phyloP scores from a whole-genome alignment of 2,797 vertebrate species.

The Hafferia zeledoni region DNA sequence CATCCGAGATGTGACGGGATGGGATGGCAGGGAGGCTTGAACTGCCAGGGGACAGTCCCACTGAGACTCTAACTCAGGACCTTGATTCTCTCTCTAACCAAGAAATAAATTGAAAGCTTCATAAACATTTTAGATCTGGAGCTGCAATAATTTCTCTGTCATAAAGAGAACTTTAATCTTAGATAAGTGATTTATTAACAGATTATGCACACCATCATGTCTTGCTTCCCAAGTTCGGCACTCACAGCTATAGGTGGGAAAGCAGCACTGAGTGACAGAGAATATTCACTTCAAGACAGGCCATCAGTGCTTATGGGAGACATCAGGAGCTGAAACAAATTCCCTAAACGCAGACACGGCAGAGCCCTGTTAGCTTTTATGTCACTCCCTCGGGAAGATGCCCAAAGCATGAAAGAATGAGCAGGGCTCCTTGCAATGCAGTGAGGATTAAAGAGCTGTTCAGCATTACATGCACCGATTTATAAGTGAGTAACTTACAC shows the following conservation, averaged over 20 bases:
- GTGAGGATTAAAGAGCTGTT: not conserved
- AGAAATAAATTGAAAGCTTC: not conserved
- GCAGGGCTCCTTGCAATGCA: not conserved
- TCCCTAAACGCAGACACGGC: rapidly evolving
- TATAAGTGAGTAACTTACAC: not conserved
- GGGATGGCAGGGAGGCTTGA: too few relatives aligned
- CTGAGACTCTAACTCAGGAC: too few relatives aligned
- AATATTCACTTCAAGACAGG: rapidly evolving
- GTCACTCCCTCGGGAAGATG: not conserved
- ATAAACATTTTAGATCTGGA: not conserved
- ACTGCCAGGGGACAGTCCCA: too few relatives aligned
- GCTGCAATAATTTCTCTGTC: not conserved
- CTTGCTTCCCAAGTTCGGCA: not conserved
- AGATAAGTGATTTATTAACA: not conserved
- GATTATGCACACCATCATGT: not conserved
- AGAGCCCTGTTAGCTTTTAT: not conserved
- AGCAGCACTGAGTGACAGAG: rapidly evolving
- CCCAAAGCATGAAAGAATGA: not conserved
- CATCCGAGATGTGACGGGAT: too few relatives aligned
- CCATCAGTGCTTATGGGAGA: not conserved
- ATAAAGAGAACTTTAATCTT: not conserved
- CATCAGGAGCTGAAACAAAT: not conserved
- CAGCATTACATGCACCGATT: not conserved
- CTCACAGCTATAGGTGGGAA: not conserved
- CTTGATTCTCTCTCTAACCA: not conserved